Conservation (phyloP, 2,797 vertebrate genomes). For the Spea hammondii region DNA sequence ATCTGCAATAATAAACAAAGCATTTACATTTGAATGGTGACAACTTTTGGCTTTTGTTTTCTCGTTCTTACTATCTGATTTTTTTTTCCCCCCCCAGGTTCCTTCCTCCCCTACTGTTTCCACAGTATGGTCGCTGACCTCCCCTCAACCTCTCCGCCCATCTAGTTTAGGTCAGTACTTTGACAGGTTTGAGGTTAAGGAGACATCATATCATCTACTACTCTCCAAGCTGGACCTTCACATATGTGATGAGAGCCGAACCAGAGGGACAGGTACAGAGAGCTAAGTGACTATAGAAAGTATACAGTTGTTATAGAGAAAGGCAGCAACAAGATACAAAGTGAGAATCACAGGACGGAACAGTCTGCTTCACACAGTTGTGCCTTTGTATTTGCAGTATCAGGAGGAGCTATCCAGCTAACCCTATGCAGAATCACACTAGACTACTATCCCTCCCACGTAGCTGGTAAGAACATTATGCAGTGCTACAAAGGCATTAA, state of each 20-base stretch:
- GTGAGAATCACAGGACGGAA: too few species aligned
- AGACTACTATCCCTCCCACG: conserved; percentile 95
- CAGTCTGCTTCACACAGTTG: too few species aligned
- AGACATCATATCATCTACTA: conserved; percentile 94
- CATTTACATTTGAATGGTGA: too few species aligned
- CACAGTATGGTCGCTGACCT: conserved; percentile 80
- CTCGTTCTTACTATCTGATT: neutral
- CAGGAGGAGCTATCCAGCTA: conserved; percentile 94
- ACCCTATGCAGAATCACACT: conserved; percentile 91
- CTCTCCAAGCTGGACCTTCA: conserved; percentile 95
- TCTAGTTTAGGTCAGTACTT: conserved; percentile 86
- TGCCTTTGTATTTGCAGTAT: conserved; percentile 64
- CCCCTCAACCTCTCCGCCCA: conserved; percentile 66
- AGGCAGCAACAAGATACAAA: too few species aligned
- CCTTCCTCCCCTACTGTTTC: conserved; percentile 82
- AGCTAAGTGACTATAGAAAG: neutral
- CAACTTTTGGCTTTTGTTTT: neutral
- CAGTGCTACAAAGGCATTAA: neutral
- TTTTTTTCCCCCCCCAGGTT: conserved; percentile 64
- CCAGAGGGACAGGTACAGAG: conserved; percentile 75
- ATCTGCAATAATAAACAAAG: too few species aligned
- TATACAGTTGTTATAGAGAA: too few species aligned
- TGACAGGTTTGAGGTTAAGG: conserved; percentile 90
- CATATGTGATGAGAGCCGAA: conserved; percentile 89
- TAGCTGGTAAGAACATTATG: conserved; percentile 75